Conservation (phyloP, 2,888 invertebrate species). For the Ctenicera cuprea region DNA sequence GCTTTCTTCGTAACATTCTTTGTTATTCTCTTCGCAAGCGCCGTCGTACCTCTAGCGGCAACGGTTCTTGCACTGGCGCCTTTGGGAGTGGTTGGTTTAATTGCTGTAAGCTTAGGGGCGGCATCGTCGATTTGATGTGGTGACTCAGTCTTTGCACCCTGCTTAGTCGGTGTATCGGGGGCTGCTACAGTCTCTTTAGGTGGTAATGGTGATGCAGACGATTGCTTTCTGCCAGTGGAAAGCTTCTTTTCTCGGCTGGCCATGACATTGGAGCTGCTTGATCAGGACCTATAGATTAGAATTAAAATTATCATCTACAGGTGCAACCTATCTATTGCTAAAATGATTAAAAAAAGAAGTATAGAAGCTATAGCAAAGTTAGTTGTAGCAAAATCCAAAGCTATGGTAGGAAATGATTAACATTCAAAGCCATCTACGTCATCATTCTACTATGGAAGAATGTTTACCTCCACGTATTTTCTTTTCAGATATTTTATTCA, state of each 20-base stretch:
- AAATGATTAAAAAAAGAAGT: neutral
- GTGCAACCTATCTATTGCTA: neutral
- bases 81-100: conserved; percentile 44
- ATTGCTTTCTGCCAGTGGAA: conserved; percentile 68
- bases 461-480: too few species aligned
- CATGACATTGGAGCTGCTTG: conserved; percentile 68
- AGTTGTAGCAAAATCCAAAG: neutral
- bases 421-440: neutral
- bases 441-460: too few species aligned
- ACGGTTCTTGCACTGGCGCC: conserved; percentile 38
- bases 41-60: conserved; percentile 39
- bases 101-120: conserved; percentile 51
- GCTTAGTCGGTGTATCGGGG: conserved; percentile 60
- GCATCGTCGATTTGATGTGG: conserved; percentile 48
- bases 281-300: conserved; percentile 34
- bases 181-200: conserved; percentile 63
- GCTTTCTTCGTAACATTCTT: conserved; percentile 52
- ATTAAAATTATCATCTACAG: neutral
- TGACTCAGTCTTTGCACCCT: conserved; percentile 58
- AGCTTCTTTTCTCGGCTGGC: conserved; percentile 71
- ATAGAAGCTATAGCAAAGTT: conserved; percentile 7
- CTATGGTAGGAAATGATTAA: neutral
- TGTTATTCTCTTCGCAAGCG: conserved; percentile 50
- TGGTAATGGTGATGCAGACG: conserved; percentile 63
- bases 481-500: too few species aligned